These are phyloP conservation scores for Forpus xanthops DNA, from an alignment of 2,797 vertebrate species.

Conservation along the genomic window DNA sequence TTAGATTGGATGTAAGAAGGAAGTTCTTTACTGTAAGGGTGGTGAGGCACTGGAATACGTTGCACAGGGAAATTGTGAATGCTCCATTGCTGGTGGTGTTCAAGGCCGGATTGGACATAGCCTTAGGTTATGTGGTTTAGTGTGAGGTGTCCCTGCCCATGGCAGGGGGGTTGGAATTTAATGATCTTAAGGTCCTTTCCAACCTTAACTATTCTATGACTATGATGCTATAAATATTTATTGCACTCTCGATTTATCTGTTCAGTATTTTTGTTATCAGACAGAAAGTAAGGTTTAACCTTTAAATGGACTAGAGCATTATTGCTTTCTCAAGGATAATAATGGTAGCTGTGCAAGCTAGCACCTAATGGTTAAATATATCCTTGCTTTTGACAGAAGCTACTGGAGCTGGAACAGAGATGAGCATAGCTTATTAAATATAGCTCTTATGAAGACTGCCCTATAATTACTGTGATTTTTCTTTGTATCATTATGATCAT, in stretches of 20 bases:
- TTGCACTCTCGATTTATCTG: neutral
- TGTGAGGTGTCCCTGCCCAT: neutral
- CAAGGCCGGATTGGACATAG: too few relatives aligned
- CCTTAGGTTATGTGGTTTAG: neutral
- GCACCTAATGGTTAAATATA: conserved; percentile 52
- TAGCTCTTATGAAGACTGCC: conserved; percentile 56
- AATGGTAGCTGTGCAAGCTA: conserved; percentile 37
- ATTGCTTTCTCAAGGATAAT: neutral
- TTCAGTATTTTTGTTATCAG: neutral
- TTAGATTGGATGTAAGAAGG: too few relatives aligned
- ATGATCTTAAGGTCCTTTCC: neutral
- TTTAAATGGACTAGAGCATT: neutral
- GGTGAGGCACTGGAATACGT: too few relatives aligned
- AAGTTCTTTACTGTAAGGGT: too few relatives aligned
- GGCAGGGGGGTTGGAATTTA: neutral
- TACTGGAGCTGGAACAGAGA: conserved; percentile 48
- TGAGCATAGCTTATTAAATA: conserved; percentile 61
- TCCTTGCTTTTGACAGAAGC: conserved; percentile 57
- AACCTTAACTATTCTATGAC: neutral
- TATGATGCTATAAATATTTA: neutral
- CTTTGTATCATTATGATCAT: conserved; percentile 55
- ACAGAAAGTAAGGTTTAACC: conserved; percentile 5
- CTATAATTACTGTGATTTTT: conserved; percentile 64
- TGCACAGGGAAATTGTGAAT: too few relatives aligned
- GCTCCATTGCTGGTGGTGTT: too few relatives aligned